Evolutionary conservation across 2,113 vertebrate species (phyloP).

Genomic region (Seriola rivoliana): DNA sequence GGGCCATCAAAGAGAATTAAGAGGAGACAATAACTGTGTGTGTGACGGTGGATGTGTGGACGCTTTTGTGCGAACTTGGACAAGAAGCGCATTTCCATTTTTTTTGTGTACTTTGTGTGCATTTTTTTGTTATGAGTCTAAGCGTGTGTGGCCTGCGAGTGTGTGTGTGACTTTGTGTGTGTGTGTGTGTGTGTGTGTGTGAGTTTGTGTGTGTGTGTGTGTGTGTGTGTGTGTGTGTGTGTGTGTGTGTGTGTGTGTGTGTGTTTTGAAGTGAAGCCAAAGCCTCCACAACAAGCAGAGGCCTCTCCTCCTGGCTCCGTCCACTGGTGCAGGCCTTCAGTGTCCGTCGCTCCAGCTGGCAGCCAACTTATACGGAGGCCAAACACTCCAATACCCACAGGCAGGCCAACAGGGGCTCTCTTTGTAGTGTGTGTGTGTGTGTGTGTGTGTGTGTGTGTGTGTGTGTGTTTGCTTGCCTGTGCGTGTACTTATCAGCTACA

Average conservation of each 20-base stretch:
- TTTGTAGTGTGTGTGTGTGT: conserved; percentile 68
- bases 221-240: too few species aligned
- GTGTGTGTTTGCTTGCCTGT: background rate
- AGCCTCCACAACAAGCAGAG: conserved; percentile 69
- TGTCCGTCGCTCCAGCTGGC: conserved; percentile 76
- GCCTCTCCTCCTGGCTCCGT: conserved; percentile 70
- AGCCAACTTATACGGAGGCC: conserved; percentile 63
- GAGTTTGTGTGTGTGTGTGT: conserved; percentile 41
- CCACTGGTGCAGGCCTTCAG: conserved; percentile 71
- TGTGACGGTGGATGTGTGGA: conserved; percentile 36
- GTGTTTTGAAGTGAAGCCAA: conserved; percentile 68
- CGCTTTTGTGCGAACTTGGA: conserved; percentile 21
- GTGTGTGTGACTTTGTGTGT: background rate
- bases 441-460: conserved; percentile 19
- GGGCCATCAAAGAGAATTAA: conserved; percentile 72
- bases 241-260: conserved; percentile 42
- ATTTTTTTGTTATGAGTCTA: background rate
- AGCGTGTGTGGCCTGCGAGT: conserved; percentile 27
- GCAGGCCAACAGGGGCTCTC: conserved; percentile 76
- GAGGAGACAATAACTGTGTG: conserved; percentile 62
- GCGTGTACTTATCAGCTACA: conserved; percentile 43
- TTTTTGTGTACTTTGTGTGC: conserved; percentile 22
- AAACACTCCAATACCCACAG: conserved; percentile 77
- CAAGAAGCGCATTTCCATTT: conserved; percentile 25
- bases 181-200: conserved; percentile 49